Evolutionary conservation across 2,888 invertebrate species (phyloP).

Genomic region (Megaustenia siamemsis): DNA sequence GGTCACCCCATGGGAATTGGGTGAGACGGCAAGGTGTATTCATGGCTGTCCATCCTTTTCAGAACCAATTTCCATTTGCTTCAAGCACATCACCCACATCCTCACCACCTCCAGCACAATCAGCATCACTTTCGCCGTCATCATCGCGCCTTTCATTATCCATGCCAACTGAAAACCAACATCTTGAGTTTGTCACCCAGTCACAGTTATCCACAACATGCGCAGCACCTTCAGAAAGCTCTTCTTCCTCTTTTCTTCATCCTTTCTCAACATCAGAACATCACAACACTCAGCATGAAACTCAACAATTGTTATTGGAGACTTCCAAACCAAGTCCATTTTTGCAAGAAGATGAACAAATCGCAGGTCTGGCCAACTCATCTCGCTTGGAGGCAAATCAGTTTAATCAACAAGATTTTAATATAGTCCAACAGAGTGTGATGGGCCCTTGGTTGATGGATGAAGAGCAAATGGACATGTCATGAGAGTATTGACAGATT

Average conservation of each 20-base stretch:
- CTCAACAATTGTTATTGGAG: background rate
- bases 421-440: background rate
- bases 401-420: background rate
- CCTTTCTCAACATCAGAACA: background rate
- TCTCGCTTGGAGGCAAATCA: background rate
- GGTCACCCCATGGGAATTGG: conserved; percentile 36
- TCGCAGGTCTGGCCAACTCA: background rate
- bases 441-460: background rate
- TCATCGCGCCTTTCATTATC: background rate
- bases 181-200: background rate
- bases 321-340: background rate
- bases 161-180: background rate
- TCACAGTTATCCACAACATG: background rate
- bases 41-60: conserved; percentile 57
- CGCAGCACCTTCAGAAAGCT: background rate
- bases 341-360: background rate
- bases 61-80: conserved; percentile 35
- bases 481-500: conserved; percentile 24
- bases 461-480: conserved; percentile 47
- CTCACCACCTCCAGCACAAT: background rate
- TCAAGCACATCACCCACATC: background rate
- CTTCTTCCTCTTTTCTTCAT: background rate
- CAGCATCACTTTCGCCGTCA: background rate
- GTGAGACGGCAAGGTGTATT: conserved; percentile 52
- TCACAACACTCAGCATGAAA: background rate